Conservation (phyloP, 2,113 vertebrate species). For the Uria aalge region DNA sequence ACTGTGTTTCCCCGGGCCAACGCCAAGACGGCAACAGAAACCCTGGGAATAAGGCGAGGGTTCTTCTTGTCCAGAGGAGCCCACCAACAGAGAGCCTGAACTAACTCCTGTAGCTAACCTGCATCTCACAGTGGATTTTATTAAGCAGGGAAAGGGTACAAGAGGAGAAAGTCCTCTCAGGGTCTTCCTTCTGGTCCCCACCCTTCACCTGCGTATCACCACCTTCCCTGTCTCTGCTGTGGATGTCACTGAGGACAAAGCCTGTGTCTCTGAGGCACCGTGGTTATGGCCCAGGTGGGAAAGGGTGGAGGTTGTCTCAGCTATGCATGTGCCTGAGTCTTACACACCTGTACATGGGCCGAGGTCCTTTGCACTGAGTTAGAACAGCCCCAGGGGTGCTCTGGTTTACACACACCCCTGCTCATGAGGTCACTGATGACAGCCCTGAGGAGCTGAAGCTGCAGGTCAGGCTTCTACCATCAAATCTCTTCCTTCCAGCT, state of each 20-base stretch:
- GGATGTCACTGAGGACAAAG: background rate
- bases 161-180: background rate
- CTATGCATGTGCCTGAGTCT: accelerated
- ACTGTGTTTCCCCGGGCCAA: background rate
- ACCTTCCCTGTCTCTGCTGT: background rate
- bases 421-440: background rate
- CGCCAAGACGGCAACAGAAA: background rate
- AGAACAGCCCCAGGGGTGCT: background rate
- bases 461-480: background rate
- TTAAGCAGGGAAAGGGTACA: background rate
- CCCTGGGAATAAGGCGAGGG: background rate
- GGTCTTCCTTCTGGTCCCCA: background rate
- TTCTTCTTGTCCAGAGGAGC: background rate
- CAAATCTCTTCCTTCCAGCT: background rate
- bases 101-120: background rate
- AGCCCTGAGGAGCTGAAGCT: background rate
- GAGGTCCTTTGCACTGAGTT: background rate
- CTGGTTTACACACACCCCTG: background rate
- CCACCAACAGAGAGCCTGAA: background rate
- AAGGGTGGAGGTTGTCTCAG: background rate
- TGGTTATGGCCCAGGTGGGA: background rate
- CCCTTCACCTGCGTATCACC: background rate
- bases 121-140: background rate
- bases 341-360: accelerated
- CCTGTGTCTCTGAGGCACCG: background rate